phyloP scores from a whole-genome alignment of 2,888 invertebrate genomes.

The Cenopis cana region DNA sequence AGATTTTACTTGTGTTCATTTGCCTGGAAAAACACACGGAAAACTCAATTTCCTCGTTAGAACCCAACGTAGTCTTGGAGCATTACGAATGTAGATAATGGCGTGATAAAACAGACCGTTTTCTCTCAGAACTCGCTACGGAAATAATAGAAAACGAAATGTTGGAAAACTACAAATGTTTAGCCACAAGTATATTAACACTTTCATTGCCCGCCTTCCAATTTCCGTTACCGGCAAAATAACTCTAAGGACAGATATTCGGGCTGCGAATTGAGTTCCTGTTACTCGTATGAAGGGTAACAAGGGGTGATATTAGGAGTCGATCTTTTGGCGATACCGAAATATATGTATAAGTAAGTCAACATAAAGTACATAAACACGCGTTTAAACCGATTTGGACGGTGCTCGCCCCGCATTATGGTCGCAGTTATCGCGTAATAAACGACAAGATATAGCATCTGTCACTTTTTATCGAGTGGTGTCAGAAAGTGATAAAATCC shows the following conservation, averaged over 20 bases:
- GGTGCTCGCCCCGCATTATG: no score
- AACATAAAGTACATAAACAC: no score
- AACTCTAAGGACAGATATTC: background rate
- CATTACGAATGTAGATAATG: conserved; percentile 31
- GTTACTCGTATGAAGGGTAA: background rate
- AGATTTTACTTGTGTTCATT: background rate
- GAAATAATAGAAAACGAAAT: conserved; percentile 29
- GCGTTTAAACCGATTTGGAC: no score
- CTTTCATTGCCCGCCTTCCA: conserved; percentile 10
- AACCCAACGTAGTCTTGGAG: conserved; percentile 24
- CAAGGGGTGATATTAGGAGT: no score
- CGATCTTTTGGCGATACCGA: no score
- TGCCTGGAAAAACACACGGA: conserved; percentile 7
- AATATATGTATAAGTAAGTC: no score
- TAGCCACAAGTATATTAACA: background rate
- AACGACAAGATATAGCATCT: no score
- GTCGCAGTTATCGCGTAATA: no score
- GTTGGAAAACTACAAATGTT: conserved; percentile 20
- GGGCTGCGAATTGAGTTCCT: background rate
- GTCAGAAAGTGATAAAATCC: no score
- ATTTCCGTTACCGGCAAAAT: conserved; percentile 2
- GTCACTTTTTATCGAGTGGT: no score
- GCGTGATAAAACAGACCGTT: conserved; percentile 37
- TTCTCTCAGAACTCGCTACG: background rate
- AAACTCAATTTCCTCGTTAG: conserved; percentile 29